Evolutionary conservation across 2,797 vertebrate genomes (phyloP), one percentile per base, ranked within the genome.

Genomic region (Allobates femoralis): DNA sequence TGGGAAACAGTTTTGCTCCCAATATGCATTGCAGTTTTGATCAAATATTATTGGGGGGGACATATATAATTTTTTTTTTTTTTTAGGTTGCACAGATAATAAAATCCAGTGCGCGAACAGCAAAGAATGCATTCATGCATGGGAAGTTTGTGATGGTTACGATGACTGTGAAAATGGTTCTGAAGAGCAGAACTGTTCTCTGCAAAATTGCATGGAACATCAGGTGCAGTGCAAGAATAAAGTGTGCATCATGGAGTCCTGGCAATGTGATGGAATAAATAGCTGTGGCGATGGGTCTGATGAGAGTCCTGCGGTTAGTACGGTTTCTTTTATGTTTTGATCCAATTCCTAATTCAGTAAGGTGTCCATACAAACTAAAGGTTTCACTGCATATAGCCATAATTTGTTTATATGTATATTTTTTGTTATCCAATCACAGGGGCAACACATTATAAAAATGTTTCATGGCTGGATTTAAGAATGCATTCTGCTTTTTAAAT

Each of bases 261-360:
- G 94, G 91, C 92, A 86, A 86, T 98, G 97, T 87, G 92, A 97
- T 0, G 93, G 95, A 3, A 51, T 92, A 0, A 89, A 97, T 0
- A 94, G 97, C 91, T 98, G 97, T 23, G 90, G 94, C 0, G 97
- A 99, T 84, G 91, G 93, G 79, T 98, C 97, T 0, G 97, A 98
- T 41, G 97, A 98, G 92, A 94, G 0, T 23, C 85, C 37, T 98
- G 97, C 0, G 96, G 96, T 96, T 90, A 93, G 96, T 84, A n/a
- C n/a, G n/a, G n/a, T n/a, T n/a, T n/a, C n/a, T n/a, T n/a, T n/a
- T n/a, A 3, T 64, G 19, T 26, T 67, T 0, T 37, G 18, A n/a
- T 34, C n/a, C 7, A 18, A 8, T 56, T 10, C 53, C n/a, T 15
- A 18, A 15, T 18, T 53, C 15, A 15, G 51, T 46, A 46, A 46